Base-by-base conservation (phyloP, 2,113 vertebrate genomes). In the Todiramphus chloris region DNA sequence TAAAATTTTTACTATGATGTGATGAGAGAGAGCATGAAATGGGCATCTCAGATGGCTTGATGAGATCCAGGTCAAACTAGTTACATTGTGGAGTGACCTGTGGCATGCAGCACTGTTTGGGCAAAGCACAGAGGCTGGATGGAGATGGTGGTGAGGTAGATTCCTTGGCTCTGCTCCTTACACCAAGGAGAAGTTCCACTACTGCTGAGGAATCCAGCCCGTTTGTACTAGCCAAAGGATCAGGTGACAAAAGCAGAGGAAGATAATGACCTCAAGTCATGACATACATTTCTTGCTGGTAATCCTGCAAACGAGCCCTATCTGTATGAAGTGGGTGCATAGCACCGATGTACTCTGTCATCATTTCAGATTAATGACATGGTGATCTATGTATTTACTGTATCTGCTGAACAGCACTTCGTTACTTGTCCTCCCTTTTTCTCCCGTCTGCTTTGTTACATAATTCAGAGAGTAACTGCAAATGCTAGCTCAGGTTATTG, bases 71-170 rank as follows among this genome's bases (percentile, higher is more conserved):
- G 6, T 59, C 12, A 63, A 80, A 37, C 12, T 37, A 55, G 25
- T 58, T 48, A 8, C 0, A 0, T 30, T 62, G 39, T 37, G 53
- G 31, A 81, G 39, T 1, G 1, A 12, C 39, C 76, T 1, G 1
- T 44, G 51, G 30, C 31, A 5, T 6, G 7, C 30, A 70, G 9
- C 5, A 0, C 53, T 31, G 48, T 87, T 67, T 4, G 7, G 56
- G 41, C 41, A 63, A 60, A 83, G 68, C 24, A 53, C 31, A 63
- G 60, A 77, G 56, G 7, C 33, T 39, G 58, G 17, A 62, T 31
- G 50, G 50, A 67, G 16, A 18, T 0, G 0, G 3, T 59, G 28
- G 14, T n/a, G 24, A 51, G 23, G 23, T 25, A 53, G 24, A 56
- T 28, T 66, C 5, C 10, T 43, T 53, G 37, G 30, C 15, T 48